Evolutionary conservation across 92 coral and sea anemone species (phyloP).

Genomic region (Epizoanthus fatuus): DNA sequence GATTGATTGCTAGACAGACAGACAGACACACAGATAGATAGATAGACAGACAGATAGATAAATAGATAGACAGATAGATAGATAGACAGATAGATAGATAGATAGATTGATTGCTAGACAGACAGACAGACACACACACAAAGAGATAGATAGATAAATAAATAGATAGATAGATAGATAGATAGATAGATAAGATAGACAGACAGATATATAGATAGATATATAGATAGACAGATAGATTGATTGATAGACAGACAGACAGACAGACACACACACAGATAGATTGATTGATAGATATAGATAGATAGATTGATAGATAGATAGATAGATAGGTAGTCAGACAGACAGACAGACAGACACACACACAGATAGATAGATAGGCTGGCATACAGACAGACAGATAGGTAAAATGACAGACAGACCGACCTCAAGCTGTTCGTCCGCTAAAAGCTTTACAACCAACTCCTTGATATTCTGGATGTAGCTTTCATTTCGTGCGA

Average conservation of each 20-base stretch:
- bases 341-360: too few relatives aligned
- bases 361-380: background rate
- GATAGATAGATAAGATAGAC: conserved; percentile 17
- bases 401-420: background rate
- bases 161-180: conserved; percentile 19
- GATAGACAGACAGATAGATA: background rate
- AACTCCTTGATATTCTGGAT: conserved; percentile 80
- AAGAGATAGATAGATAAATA: conserved; percentile 2
- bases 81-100: background rate
- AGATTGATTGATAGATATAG: background rate
- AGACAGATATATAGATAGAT: background rate
- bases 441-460: conserved; percentile 82
- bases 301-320: too few relatives aligned
- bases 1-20: background rate
- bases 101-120: background rate
- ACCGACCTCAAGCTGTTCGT: conserved; percentile 92
- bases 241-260: background rate
- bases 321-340: background rate
- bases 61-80: background rate
- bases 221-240: too few relatives aligned
- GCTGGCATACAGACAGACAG: background rate
- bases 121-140: background rate
- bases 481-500: conserved; percentile 74
- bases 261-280: too few relatives aligned
- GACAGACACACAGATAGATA: background rate